A percentile compares a stretch with the other conserved stretches of the same genome.
phyloP scores from a whole-genome alignment of 1,140 invertebrate genomes.

The Saccostrea echinata region DNA sequence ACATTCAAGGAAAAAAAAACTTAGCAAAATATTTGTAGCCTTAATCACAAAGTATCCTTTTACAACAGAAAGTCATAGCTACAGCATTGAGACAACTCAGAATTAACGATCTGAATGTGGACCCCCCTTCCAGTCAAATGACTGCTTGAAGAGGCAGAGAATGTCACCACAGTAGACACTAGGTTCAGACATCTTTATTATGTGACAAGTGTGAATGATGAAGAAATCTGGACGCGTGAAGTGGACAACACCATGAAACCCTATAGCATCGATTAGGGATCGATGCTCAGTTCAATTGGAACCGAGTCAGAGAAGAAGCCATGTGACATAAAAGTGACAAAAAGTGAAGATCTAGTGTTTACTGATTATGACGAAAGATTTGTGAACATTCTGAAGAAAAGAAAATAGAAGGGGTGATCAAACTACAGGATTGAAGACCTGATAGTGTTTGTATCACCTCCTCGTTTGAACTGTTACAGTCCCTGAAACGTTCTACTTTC shows the following conservation, averaged over 20 bases:
- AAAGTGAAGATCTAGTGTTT: not conserved
- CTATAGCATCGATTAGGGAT: too few relatives aligned
- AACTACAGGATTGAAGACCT: not conserved
- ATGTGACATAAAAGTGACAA: not conserved
- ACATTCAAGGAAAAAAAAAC: not conserved
- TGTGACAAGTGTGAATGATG: not conserved
- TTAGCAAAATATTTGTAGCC: not conserved
- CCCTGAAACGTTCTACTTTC: too few relatives aligned
- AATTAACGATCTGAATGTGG: not conserved
- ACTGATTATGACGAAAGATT: not conserved
- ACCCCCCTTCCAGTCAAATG: not conserved
- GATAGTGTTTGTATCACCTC: not conserved
- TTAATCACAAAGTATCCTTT: not conserved
- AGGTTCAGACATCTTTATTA: not conserved
- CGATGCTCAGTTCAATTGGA: not conserved
- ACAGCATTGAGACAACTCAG: too few relatives aligned
- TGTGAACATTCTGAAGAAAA: not conserved
- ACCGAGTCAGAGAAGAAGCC: not conserved
- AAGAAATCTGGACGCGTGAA: not conserved
- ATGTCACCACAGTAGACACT: not conserved
- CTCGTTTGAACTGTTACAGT: too few relatives aligned
- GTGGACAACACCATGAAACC: not conserved
- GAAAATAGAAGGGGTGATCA: not conserved
- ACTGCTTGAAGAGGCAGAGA: not conserved
- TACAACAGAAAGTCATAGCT: not conserved